Evolutionary conservation across 2,113 vertebrate genomes (phyloP), one percentile per base, ranked within the genome.

Genomic region (Setophaga petechia): DNA sequence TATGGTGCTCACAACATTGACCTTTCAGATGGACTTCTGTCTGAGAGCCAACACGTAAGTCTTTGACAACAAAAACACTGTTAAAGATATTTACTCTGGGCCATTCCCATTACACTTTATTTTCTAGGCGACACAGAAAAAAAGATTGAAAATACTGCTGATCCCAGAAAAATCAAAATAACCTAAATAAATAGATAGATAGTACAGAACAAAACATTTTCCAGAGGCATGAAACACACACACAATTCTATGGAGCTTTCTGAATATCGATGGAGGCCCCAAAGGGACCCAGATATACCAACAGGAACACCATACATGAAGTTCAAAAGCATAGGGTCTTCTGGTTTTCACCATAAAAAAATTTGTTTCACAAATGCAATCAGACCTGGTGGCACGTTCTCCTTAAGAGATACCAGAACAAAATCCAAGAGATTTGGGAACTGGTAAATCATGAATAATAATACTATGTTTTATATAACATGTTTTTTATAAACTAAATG

Each of bases 301-400:
- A 12, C 3, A 30, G 0, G 6, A 89, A 15, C 12, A 61, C 28
- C 10, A 9, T 1, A 62, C 3, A 12, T 6, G 6, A 68, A 39
- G 28, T 27, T 79, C 25, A 49, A 91, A 80, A 90, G 27, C 27
- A 71, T 8, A 52, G 24, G 8, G n/a, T 62, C 52, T 67, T 74
- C 65, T 27, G 55, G 11, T 39, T 81, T 74, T n/a, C 15, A 68
- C 6, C 30, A 68, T 11, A 75, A 86, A 35, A 35, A 15, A 11
- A 4, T 68, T 47, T 44, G 15, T 44, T 87, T 79, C 71, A 68
- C 4, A 57, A 43, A 86, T 18, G 14, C 30, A 63, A 14, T 20
- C 35, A 37, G 54, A 89, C 31, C 25, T 81, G 20, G 4, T n/a
- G 27, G 35, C 16, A 44, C 10, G 61, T 15, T 4, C 8, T 65